A percentile compares a stretch with the other conserved stretches of the same genome.
Evolutionary conservation across 2,113 vertebrate species (phyloP).

Genomic region (Neotoma lepida): DNA sequence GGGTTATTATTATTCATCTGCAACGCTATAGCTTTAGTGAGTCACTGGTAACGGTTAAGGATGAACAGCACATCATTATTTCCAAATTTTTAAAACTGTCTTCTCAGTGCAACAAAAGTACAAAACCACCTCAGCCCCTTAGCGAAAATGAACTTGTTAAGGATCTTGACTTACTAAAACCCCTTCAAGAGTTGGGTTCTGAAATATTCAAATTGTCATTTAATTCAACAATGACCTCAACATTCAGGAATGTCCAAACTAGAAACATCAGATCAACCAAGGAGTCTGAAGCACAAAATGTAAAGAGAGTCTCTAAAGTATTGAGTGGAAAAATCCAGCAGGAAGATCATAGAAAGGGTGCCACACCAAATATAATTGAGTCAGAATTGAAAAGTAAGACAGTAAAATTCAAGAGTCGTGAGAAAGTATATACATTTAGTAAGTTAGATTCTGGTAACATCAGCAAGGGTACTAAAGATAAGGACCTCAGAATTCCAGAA

Average conservation of each 20-base stretch:
- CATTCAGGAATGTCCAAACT: constrained; percentile 79
- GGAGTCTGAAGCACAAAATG: constrained; percentile 89
- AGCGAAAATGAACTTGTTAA: background rate
- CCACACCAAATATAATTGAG: constrained; percentile 71
- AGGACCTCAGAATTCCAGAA: background rate
- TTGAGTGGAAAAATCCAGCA: constrained; percentile 77
- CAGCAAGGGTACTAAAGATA: background rate
- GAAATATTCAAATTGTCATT: background rate
- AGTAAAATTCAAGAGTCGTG: constrained; percentile 87
- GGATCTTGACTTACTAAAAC: background rate
- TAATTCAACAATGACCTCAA: constrained; percentile 82
- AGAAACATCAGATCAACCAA: constrained; percentile 87
- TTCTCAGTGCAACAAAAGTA: constrained; percentile 48
- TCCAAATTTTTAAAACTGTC: constrained; percentile 48
- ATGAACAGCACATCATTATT: constrained; percentile 41
- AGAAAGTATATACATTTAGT: constrained; percentile 81
- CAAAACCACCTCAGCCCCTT: constrained; percentile 39
- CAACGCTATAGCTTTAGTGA: constrained; percentile 54
- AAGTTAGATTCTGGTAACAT: constrained; percentile 78
- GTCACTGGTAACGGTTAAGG: background rate
- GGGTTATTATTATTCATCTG: constrained; percentile 69
- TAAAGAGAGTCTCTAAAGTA: constrained; percentile 83
- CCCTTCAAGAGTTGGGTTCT: background rate
- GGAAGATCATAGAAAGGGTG: constrained; percentile 74
- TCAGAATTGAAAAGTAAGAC: constrained; percentile 77